phyloP scores from a whole-genome alignment of 2,797 vertebrate species.

The Amphiprion clarkii region DNA sequence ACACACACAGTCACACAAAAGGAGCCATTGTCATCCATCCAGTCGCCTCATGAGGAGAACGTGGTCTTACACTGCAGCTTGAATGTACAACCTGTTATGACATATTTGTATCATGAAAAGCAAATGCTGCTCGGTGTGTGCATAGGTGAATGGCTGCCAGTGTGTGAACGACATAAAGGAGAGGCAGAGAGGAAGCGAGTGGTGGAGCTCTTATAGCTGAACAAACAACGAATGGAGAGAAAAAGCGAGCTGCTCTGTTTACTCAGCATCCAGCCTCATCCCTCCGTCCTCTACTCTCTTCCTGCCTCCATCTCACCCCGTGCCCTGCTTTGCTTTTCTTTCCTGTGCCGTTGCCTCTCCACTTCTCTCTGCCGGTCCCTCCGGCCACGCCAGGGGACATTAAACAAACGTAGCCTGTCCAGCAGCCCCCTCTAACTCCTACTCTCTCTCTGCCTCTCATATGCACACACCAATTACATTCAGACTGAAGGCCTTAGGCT shows the following conservation, averaged over 20 bases:
- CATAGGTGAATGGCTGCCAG: not conserved
- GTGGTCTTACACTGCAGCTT: conserved; percentile 26
- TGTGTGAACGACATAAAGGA: not conserved
- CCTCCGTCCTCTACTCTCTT: conserved; percentile 44
- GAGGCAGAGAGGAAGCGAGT: conserved; percentile 45
- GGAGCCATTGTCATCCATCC: conserved; percentile 40
- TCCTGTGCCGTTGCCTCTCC: conserved; percentile 55
- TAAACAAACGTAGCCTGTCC: conserved; percentile 68
- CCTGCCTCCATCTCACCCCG: conserved; percentile 59
- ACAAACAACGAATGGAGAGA: conserved; percentile 48
- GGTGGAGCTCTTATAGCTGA: conserved; percentile 43
- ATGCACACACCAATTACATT: conserved; percentile 54
- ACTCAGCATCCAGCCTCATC: conserved; percentile 48
- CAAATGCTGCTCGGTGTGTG: conserved; percentile 3
- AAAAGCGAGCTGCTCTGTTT: conserved; percentile 55
- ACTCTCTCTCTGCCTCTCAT: conserved; percentile 2
- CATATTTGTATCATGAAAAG: conserved; percentile 17
- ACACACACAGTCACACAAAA: conserved; percentile 24
- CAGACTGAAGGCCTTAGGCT: conserved; percentile 36
- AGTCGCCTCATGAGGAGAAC: conserved; percentile 32
- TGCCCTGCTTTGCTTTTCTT: conserved; percentile 53
- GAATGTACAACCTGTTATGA: conserved; percentile 8
- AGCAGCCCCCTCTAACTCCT: conserved; percentile 31
- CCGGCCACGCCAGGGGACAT: conserved; percentile 63
- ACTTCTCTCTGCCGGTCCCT: conserved; percentile 51